Conservation (phyloP, 1,140 invertebrate species). For the Pararge aegeria region DNA sequence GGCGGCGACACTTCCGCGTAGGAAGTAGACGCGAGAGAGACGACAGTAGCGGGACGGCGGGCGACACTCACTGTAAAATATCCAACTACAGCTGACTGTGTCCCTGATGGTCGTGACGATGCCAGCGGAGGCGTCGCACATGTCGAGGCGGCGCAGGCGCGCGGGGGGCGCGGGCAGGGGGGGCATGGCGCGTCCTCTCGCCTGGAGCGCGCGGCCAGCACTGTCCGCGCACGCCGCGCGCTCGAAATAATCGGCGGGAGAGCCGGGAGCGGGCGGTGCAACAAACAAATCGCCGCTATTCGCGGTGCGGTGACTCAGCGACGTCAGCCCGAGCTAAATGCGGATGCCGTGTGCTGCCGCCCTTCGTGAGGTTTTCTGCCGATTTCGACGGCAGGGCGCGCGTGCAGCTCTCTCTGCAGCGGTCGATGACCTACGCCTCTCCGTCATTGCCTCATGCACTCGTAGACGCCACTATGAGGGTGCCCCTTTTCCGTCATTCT, state of each 20-base stretch:
- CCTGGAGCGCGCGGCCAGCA: constrained; percentile 57
- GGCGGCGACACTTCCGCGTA: constrained; percentile 41
- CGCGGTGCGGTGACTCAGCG: constrained; percentile 70
- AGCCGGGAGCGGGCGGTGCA: constrained; percentile 76
- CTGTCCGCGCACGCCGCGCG: constrained; percentile 47
- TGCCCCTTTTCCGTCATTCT: neutral
- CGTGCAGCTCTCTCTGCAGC: constrained; percentile 51
- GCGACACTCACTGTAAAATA: constrained; percentile 82
- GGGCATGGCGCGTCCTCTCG: constrained; percentile 61
- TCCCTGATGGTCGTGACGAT: constrained; percentile 80
- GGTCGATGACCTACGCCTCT: constrained; percentile 72
- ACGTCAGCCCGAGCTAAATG: constrained; percentile 74
- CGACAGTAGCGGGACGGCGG: neutral
- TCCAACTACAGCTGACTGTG: constrained; percentile 82
- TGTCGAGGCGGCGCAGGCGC: constrained; percentile 70
- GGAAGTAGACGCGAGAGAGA: constrained; percentile 23
- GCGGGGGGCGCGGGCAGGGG: constrained; percentile 68
- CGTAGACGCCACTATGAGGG: constrained; percentile 22
- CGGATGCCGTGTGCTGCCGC: constrained; percentile 74
- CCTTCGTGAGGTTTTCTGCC: constrained; percentile 76
- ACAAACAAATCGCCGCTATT: constrained; percentile 77
- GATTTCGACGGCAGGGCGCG: constrained; percentile 67
- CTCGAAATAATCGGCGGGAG: constrained; percentile 74
- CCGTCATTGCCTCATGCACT: constrained; percentile 49
- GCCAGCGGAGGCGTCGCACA: constrained; percentile 80